phyloP scores from a whole-genome alignment of 64 coral and sea anemone genomes.

The Anthopleura sola region DNA sequence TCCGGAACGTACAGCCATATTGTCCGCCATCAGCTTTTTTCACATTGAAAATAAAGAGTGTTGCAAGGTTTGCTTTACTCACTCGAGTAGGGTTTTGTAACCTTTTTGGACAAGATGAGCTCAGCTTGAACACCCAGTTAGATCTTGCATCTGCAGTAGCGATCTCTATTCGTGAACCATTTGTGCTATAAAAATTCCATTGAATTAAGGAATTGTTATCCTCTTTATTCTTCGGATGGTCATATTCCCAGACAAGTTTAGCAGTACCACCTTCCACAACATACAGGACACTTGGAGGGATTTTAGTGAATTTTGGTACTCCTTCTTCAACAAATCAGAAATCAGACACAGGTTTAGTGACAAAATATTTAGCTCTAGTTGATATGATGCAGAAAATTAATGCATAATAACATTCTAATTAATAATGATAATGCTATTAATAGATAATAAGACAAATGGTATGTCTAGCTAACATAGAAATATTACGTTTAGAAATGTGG shows the following conservation, averaged over 20 bases:
- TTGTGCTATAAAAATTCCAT: neutral
- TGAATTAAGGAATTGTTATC: neutral
- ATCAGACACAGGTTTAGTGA: too few species aligned
- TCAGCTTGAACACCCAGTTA: neutral
- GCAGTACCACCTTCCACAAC: neutral
- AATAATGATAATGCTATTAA: too few species aligned
- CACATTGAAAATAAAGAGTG: neutral
- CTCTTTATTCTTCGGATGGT: too few species aligned
- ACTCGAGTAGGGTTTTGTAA: constrained; percentile 2
- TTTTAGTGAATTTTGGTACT: neutral
- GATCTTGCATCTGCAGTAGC: neutral
- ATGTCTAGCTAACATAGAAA: too few species aligned
- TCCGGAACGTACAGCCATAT: neutral
- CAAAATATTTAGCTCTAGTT: too few species aligned
- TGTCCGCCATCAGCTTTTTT: neutral
- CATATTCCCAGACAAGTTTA: neutral
- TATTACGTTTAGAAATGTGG: too few species aligned
- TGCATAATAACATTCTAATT: too few species aligned
- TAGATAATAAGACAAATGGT: too few species aligned
- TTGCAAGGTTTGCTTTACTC: neutral
- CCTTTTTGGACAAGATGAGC: neutral
- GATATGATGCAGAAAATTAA: too few species aligned
- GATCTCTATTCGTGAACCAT: neutral
- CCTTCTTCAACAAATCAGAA: too few species aligned
- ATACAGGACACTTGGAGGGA: neutral